These are phyloP conservation scores for Teleogryllus occipitalis DNA, from an alignment of 1,140 invertebrate genomes.

Conservation along the genomic window DNA sequence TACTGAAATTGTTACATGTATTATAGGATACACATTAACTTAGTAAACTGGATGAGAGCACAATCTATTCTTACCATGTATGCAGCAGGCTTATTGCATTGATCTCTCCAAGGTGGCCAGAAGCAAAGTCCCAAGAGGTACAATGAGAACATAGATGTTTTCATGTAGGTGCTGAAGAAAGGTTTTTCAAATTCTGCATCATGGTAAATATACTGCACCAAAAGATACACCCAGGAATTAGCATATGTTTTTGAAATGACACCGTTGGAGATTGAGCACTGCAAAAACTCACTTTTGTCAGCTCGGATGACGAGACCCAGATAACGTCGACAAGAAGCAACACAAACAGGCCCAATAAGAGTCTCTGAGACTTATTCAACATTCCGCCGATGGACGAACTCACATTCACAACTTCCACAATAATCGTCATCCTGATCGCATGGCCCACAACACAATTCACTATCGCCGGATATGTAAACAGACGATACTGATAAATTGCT, in stretches of 20 bases:
- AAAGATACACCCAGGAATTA: not conserved
- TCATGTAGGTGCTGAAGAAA: constrained; percentile 82
- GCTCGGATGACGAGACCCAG: constrained; percentile 78
- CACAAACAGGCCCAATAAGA: constrained; percentile 66
- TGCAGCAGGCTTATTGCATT: constrained; percentile 55
- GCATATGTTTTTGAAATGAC: not conserved
- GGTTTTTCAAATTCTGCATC: constrained; percentile 74
- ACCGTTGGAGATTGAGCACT: not conserved
- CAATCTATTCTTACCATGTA: constrained; percentile 46
- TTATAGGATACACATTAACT: not conserved
- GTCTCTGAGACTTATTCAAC: constrained; percentile 60
- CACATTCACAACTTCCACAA: constrained; percentile 18
- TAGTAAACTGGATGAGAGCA: too few relatives aligned
- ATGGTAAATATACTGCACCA: constrained; percentile 69
- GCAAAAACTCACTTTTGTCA: constrained; percentile 61
- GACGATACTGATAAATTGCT: not conserved
- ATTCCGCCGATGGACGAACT: constrained; percentile 30
- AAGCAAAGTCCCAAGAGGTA: constrained; percentile 76
- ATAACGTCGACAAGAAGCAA: constrained; percentile 76
- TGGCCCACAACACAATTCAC: not conserved
- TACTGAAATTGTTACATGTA: constrained; percentile 39
- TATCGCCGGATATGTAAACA: not conserved
- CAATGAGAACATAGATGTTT: constrained; percentile 78
- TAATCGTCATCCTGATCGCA: constrained; percentile 21
- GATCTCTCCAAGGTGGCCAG: constrained; percentile 72